A percentile compares a stretch with the other conserved stretches of the same genome.
Conservation (phyloP, 2,888 invertebrate species). For the Diarsia dahlii region DNA sequence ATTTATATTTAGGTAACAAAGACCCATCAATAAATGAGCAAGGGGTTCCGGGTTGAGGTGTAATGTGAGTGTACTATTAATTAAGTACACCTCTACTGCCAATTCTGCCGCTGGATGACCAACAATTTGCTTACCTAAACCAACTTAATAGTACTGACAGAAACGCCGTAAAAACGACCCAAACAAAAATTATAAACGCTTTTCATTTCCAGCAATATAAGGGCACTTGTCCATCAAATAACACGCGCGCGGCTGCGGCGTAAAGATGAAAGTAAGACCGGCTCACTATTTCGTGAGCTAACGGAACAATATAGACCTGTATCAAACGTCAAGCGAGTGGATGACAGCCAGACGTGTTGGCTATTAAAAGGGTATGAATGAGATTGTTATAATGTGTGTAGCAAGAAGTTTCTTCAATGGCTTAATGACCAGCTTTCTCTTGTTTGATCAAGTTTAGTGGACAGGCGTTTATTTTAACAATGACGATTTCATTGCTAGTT, state of each 20-base stretch:
- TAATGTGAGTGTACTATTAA: no score
- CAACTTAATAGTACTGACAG: neutral
- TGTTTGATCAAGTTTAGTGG: conserved; percentile 10
- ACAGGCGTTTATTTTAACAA: neutral
- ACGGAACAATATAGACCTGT: conserved; percentile 49
- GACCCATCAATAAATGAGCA: no score
- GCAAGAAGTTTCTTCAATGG: conserved; percentile 20
- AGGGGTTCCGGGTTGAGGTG: no score
- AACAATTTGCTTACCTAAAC: neutral
- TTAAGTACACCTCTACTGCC: neutral
- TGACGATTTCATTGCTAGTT: neutral
- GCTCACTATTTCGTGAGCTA: conserved; percentile 40
- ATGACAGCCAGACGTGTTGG: conserved; percentile 49
- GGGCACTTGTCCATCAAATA: conserved; percentile 40
- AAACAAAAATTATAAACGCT: conserved; percentile 5
- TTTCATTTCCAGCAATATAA: conserved; percentile 18
- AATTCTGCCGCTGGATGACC: neutral
- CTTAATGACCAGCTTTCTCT: conserved; percentile 27
- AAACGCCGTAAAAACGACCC: neutral
- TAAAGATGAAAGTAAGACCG: conserved; percentile 46
- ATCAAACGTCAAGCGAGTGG: conserved; percentile 46
- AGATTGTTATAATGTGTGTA: conserved; percentile 9
- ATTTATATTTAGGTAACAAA: no score
- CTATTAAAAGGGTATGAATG: conserved; percentile 45
- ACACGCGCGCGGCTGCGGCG: conserved; percentile 6